Evolutionary conservation across 2,888 invertebrate genomes (phyloP), one percentile per base, ranked within the genome.

Genomic region (Apotomis capreana): DNA sequence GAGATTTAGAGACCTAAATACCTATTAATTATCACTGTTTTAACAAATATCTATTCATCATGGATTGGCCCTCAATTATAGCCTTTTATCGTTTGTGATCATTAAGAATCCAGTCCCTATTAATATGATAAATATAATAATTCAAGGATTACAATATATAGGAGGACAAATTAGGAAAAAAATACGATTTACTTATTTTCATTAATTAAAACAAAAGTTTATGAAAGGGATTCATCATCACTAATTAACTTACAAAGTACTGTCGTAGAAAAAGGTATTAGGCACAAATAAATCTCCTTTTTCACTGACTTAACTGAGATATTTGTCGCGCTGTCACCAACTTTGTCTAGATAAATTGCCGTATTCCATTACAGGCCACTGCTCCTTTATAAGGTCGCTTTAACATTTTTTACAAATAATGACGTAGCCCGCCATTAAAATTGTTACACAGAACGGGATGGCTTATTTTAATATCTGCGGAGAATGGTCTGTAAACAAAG

Each of bases 291-390:
- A 63, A 74, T 68, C 58, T 61, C 70, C 73, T 74, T 75, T 76
- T 75, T 68, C 67, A 74, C 70, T 74, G 76, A 78, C 78, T 78
- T 77, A 79, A 81, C 84, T 81, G 80, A 79, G 78, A 81, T 83
- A 81, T 84, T 81, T 82, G 78, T 81, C 79, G 77, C 78, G 78
- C 74, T 81, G 84, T 84, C 83, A 77, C 80, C 79, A 83, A 83
- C 79, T 85, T 81, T 75, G 81, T 77, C 78, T 75, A 82, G 81
- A 86, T 85, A 84, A 83, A 86, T 87, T 82, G 80, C 79, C 78
- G 79, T 82, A 80, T 87, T 86, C 82, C 80, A 80, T 84, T 83
- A 83, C 79, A 76, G 75, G 71, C 74, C 75, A 74, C 68, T 73
- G 70, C 75, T 75, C 61, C 73, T 71, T 76, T 76, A 77, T 68